phyloP scores from a whole-genome alignment of 2,113 vertebrate species.

The Callocephalon fimbriatum region DNA sequence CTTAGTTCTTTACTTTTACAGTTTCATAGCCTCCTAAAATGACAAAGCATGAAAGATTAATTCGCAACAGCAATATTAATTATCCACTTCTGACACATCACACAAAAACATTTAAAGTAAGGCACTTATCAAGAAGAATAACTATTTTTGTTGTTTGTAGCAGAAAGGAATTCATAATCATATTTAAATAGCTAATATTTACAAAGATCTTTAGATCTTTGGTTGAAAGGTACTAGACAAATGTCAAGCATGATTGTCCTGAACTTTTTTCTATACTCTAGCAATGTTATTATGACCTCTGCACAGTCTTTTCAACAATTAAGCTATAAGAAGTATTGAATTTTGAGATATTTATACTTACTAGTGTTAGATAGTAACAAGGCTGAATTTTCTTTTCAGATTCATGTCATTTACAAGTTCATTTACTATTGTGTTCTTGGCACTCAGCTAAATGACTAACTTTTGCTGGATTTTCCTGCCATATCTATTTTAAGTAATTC shows the following conservation, averaged over 20 bases:
- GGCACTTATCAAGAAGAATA: background rate
- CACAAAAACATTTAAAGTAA: background rate
- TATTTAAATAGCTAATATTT: background rate
- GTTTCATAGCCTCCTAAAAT: background rate
- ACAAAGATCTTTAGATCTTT: background rate
- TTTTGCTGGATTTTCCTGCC: background rate
- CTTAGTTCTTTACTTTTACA: background rate
- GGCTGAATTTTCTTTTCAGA: background rate
- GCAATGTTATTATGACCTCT: background rate
- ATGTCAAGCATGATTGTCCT: background rate
- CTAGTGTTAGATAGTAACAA: background rate
- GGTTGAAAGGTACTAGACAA: background rate
- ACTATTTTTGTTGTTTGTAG: background rate
- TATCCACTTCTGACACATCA: background rate
- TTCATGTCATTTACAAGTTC: background rate
- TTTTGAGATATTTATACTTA: background rate
- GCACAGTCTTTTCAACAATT: background rate
- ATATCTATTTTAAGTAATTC: background rate
- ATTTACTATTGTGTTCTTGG: background rate
- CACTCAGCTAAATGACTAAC: background rate
- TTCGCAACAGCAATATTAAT: background rate
- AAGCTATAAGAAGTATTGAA: background rate
- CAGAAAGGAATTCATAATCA: background rate
- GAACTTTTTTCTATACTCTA: background rate
- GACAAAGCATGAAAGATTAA: background rate